Evolutionary conservation across 2,113 vertebrate genomes (phyloP), one percentile per base, ranked within the genome.

Genomic region (Cololabis saira): DNA sequence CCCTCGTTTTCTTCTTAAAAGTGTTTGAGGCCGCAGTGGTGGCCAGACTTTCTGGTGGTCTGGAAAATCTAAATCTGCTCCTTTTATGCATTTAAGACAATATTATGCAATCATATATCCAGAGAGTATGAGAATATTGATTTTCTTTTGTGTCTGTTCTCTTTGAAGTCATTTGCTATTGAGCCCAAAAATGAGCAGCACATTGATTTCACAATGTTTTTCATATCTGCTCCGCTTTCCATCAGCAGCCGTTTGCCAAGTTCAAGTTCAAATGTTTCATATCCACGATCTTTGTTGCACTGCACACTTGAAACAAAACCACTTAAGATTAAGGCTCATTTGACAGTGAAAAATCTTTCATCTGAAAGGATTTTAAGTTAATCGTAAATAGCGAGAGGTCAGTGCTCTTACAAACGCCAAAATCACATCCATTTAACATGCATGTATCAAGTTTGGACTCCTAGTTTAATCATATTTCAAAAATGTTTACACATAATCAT

Each of bases 1-100:
- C 22, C 48, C 63, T 70, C 21, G 63, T 72, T 79, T 83, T 66
- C 72, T 63, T 73, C 61, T 55, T 61, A 63, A 74, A 77, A 68
- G 44, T 66, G 30, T 71, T 50, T 37, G 37, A 4, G 12, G 24
- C 19, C 5, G 61, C n/a, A 37, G 42, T 11, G 47, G 61, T 14
- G n/a, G 13, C 21, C 47, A 19, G 62, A 72, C 62, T 30, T 47
- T 76, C 17, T 66, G 69, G 56, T 80, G 76, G 50, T 61, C 63
- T 74, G 61, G 66, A 82, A 74, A 70, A 71, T 72, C 48, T 24
- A 59, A 73, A 50, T 58, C 1, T 18, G 51, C 22, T 45, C 61
- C 22, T 55, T 49, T 64, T 58, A 40, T 30, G 42, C 33, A 16
- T 54, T 71, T 52, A 44, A 59, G 47, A 45, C 12, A 5, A 55